Base-by-base conservation (phyloP, 2,888 invertebrate species). In the Orthosia gracilis region DNA sequence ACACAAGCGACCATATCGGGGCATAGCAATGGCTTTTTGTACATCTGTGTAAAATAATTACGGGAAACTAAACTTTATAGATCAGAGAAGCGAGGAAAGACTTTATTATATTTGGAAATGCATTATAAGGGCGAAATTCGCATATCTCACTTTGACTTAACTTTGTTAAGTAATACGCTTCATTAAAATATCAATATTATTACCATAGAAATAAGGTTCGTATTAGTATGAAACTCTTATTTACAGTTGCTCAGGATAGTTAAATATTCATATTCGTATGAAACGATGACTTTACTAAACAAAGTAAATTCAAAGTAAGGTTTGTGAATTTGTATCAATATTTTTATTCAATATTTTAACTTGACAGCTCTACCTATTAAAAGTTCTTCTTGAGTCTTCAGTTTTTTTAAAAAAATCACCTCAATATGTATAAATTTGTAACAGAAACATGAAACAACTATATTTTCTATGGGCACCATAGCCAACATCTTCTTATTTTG, bases 1-100 rank as follows among this genome's bases (percentile, higher is more conserved):
- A 73, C 68, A 61, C n/a, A 86, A 87, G 77, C 73, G 45, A 61
- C 72, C 70, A 80, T 67, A 75, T 73, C 57, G 62, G 67, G 68
- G 73, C 68, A 68, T 66, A 68, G 18, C 55, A 73, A 76, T 73
- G 76, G 76, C 64, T 66, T 62, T 52, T 66, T 87, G 86, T 89
- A 89, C 88, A 89, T 82, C 82, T 86, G 76, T 85, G 87, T 85
- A 88, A 85, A 89, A 82, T 81, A 79, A 77, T 76, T 59, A 85
- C 72, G 63, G 76, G 79, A 73, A 76, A 70, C 84, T 83, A 86
- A 67, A 79, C 17, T 69, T 49, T 72, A 74, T 70, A 84, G 64
- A 73, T 78, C 64, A 78, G 78, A 66, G 62, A 78, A 85, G 84
- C 84, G 26, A 45, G 69, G 85, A 69, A 69, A 52, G 50, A 59